phyloP scores from a whole-genome alignment of 2,888 invertebrate species.

The Creontiades dilutus region DNA sequence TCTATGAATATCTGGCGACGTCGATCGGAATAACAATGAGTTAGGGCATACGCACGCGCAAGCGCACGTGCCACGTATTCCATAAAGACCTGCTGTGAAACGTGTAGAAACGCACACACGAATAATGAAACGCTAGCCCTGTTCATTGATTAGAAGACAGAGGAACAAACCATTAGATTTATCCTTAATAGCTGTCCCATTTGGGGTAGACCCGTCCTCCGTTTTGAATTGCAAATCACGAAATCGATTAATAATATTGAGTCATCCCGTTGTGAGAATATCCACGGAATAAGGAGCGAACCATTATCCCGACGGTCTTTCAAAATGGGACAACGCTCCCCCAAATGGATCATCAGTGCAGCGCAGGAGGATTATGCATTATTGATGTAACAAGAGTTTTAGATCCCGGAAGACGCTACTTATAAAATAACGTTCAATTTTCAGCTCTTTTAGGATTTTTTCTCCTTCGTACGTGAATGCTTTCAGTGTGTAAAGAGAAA shows the following conservation, averaged over 20 bases:
- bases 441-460: no score
- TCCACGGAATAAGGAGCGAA: conserved; percentile 27
- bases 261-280: conserved; percentile 66
- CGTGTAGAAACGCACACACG: neutral
- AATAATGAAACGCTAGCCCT: neutral
- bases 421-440: no score
- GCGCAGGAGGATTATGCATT: no score
- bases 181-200: conserved; percentile 68
- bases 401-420: no score
- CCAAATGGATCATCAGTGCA: no score
- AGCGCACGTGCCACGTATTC: neutral
- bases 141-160: conserved; percentile 34
- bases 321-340: no score
- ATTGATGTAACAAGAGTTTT: no score
- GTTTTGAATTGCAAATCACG: conserved; percentile 68
- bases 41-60: neutral
- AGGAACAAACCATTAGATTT: conserved; percentile 61
- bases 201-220: conserved; percentile 59
- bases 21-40: neutral
- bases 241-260: conserved; percentile 66
- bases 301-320: no score
- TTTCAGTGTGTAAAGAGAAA: no score
- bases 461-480: no score
- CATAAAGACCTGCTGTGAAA: neutral
- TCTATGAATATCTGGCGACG: no score